A percentile compares a stretch with the other conserved stretches of the same genome.
phyloP scores from a whole-genome alignment of 1,140 invertebrate species.

The Eufriesea mexicana region DNA sequence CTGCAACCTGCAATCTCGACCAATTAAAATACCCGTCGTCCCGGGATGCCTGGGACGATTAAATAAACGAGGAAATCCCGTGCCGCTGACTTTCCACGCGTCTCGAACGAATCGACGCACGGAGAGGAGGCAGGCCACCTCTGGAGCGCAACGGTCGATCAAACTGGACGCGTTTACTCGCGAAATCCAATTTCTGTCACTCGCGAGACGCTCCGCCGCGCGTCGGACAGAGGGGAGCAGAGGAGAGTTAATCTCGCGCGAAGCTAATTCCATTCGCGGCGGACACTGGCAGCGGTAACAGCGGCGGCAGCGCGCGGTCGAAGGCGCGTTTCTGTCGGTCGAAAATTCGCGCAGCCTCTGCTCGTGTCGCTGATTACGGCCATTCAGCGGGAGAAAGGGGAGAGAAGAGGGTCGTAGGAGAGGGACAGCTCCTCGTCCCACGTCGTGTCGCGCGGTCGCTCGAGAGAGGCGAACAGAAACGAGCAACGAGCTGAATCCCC shows the following conservation, averaged over 20 bases:
- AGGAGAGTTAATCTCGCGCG: conserved; percentile 21
- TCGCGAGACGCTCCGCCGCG: background rate
- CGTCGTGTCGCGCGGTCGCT: background rate
- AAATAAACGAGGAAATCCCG: conserved; percentile 16
- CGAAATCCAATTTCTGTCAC: background rate
- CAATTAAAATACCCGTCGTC: conserved; percentile 32
- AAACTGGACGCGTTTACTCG: background rate
- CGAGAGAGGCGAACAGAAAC: background rate
- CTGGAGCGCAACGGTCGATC: background rate
- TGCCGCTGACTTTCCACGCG: background rate
- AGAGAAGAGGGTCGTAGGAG: background rate
- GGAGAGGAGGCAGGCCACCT: too few relatives aligned
- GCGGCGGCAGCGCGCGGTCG: too few relatives aligned
- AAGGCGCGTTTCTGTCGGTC: background rate
- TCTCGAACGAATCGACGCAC: too few relatives aligned
- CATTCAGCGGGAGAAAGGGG: background rate
- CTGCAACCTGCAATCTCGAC: conserved; percentile 26
- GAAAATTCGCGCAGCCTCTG: background rate
- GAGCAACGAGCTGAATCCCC: conserved; percentile 10
- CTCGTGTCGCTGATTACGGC: conserved; percentile 34
- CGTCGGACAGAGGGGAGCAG: too few relatives aligned
- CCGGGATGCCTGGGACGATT: conserved; percentile 2
- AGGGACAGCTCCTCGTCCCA: background rate
- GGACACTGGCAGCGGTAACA: too few relatives aligned
- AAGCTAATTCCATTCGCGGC: conserved; percentile 13